Evolutionary conservation across 2,113 vertebrate genomes (phyloP).

Genomic region (Tyrannus savana): DNA sequence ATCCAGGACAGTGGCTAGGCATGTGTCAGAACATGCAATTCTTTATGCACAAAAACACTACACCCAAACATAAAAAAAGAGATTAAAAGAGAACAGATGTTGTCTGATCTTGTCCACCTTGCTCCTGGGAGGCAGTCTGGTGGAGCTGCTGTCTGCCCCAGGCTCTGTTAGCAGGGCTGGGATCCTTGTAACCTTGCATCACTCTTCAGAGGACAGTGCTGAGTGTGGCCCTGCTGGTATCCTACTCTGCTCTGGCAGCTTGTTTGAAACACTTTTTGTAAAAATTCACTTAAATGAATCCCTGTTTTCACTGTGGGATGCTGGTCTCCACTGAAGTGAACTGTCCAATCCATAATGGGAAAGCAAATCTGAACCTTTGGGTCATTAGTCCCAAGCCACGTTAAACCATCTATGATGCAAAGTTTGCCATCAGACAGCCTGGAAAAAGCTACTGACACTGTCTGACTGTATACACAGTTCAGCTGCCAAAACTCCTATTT

Average conservation of each 20-base stretch:
- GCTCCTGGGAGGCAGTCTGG: not conserved
- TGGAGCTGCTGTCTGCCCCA: conserved; percentile 15
- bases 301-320: not conserved
- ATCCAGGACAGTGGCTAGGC: not conserved
- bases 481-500: not conserved
- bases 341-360: not conserved
- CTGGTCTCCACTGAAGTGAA: not conserved
- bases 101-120: conserved; percentile 19
- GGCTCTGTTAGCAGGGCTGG: not conserved
- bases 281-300: not conserved
- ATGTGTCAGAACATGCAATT: conserved; percentile 8
- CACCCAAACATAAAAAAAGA: conserved; percentile 41
- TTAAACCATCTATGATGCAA: not conserved
- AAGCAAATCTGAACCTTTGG: not conserved
- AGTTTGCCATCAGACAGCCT: not conserved
- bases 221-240: not conserved
- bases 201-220: not conserved
- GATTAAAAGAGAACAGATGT: conserved; percentile 62
- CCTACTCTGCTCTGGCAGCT: not conserved
- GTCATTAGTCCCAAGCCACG: not conserved
- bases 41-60: not conserved
- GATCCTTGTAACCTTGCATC: not conserved
- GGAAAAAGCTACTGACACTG: not conserved
- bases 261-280: not conserved
- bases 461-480: not conserved